phyloP scores from a whole-genome alignment of 2,888 invertebrate species.

The Chalcis sispes region DNA sequence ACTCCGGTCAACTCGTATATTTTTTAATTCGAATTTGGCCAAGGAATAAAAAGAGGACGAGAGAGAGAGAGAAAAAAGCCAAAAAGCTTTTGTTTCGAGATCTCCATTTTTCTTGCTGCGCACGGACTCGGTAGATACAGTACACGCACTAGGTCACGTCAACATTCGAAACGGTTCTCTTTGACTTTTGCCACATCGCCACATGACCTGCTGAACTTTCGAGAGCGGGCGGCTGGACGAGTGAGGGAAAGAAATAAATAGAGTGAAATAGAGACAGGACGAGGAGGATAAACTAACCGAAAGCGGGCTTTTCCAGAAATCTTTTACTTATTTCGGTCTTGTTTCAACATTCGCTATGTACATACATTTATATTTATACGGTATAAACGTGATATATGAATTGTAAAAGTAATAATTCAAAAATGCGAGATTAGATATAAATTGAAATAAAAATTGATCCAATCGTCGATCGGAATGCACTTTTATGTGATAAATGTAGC shows the following conservation, averaged over 20 bases:
- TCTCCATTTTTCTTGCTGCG: slow-evolving; percentile 40
- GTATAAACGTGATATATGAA: slow-evolving; percentile 24
- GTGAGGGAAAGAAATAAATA: too few relatives aligned
- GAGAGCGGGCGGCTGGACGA: slow-evolving; percentile 36
- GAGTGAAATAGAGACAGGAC: too few relatives aligned
- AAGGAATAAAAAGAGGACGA: not conserved
- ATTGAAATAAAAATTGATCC: slow-evolving; percentile 48
- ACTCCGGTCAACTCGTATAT: slow-evolving; percentile 1
- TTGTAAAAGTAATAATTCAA: slow-evolving; percentile 43
- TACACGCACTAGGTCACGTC: slow-evolving; percentile 42
- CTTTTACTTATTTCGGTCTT: too few relatives aligned
- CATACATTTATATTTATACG: not conserved
- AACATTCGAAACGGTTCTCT: slow-evolving; percentile 25
- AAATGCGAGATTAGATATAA: slow-evolving; percentile 44
- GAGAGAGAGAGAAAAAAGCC: slow-evolving; percentile 6
- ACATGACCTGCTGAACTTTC: slow-evolving; percentile 51
- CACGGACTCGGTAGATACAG: too few relatives aligned
- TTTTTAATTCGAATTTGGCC: slow-evolving; percentile 3
- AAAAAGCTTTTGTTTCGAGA: slow-evolving; percentile 51
- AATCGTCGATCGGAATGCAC: not conserved
- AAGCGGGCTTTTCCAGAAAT: not conserved
- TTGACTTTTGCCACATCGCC: slow-evolving; percentile 16
- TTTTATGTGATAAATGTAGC: too few relatives aligned
- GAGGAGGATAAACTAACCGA: not conserved
- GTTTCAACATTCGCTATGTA: not conserved